Evolutionary conservation across 1,140 invertebrate genomes (phyloP).

Genomic region (Mactra quadrangularis): DNA sequence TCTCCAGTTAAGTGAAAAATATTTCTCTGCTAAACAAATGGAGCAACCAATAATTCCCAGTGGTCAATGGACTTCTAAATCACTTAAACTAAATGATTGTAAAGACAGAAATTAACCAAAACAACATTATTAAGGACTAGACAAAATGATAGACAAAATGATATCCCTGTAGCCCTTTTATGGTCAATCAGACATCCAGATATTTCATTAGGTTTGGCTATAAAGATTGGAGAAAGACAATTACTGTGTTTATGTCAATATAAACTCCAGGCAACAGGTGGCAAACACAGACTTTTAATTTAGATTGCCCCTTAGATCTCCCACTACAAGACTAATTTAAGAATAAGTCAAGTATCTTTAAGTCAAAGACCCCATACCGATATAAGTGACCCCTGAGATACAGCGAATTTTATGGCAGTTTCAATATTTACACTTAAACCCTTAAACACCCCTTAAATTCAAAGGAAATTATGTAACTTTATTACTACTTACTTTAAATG

Average conservation of each 20-base stretch:
- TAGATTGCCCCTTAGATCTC: too few relatives aligned
- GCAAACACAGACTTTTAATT: background rate
- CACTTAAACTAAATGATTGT: too few relatives aligned
- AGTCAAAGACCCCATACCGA: background rate
- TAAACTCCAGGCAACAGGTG: constrained; percentile 23
- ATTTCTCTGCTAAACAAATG: too few relatives aligned
- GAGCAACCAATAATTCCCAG: too few relatives aligned
- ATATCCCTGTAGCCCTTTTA: background rate
- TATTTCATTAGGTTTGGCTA: constrained; percentile 19
- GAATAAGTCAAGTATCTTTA: too few relatives aligned
- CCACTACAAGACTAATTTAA: too few relatives aligned
- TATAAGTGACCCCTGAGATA: constrained; percentile 27
- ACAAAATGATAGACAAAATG: too few relatives aligned
- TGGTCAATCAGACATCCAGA: background rate
- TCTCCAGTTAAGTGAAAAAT: too few relatives aligned
- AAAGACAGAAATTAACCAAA: too few relatives aligned
- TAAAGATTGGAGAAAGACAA: constrained; percentile 8
- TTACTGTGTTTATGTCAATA: constrained; percentile 26
- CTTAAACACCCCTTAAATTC: background rate
- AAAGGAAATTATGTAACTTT: constrained; percentile 30
- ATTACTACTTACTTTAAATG: constrained; percentile 9
- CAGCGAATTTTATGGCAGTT: background rate
- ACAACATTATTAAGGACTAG: too few relatives aligned
- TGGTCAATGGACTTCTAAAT: too few relatives aligned
- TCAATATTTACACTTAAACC: constrained; percentile 14